Percentiles rank a stretch among this genome's conserved stretches.
These are phyloP conservation scores for Macropus fuliginosus DNA, from an alignment of 2,797 vertebrate species.

Conservation along the genomic window DNA sequence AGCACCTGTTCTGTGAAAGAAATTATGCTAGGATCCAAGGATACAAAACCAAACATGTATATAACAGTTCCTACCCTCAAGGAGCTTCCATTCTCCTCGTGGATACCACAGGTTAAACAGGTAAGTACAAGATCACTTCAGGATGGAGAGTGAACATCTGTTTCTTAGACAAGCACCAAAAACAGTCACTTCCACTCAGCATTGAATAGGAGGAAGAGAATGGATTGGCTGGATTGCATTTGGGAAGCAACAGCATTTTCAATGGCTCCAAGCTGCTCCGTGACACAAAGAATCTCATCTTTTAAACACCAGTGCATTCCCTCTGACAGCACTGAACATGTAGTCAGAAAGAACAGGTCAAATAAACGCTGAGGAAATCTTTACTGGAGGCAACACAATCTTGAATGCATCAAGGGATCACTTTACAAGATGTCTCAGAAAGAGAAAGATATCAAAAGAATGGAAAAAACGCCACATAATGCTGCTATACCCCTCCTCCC, in stretches of 20 bases:
- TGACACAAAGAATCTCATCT: background rate
- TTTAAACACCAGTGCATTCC: background rate
- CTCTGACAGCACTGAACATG: background rate
- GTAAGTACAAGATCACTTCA: background rate
- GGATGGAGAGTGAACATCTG: background rate
- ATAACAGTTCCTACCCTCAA: background rate
- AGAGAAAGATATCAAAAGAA: background rate
- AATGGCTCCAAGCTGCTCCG: background rate
- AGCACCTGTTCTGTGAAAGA: background rate
- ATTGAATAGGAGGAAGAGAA: background rate
- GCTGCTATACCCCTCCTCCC: background rate
- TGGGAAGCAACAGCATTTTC: background rate
- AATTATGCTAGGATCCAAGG: background rate
- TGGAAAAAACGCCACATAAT: background rate
- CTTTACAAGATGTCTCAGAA: background rate
- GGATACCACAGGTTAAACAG: background rate
- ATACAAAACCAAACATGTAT: background rate
- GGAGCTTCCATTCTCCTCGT: background rate
- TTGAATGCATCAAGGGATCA: background rate
- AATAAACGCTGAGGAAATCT: background rate
- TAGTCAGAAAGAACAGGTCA: background rate
- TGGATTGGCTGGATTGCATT: background rate
- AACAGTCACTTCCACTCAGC: background rate
- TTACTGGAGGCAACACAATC: background rate
- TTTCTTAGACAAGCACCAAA: background rate